phyloP scores from a whole-genome alignment of 1,140 invertebrate genomes.

The Himalopsyche phryganea region DNA sequence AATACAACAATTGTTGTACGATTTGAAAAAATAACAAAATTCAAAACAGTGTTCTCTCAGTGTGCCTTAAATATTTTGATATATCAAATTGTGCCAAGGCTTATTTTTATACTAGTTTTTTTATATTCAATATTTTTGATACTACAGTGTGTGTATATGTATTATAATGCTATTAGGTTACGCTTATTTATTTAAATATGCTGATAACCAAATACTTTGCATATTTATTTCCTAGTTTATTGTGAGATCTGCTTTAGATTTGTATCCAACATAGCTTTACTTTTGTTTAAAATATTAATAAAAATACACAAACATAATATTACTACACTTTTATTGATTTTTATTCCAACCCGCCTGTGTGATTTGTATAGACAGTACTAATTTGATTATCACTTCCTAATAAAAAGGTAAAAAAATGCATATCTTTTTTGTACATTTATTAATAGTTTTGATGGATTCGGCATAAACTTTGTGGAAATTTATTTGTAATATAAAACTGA shows the following conservation, averaged over 20 bases:
- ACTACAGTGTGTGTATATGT: neutral
- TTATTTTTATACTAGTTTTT: neutral
- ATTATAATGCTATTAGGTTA: neutral
- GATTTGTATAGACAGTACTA: no score
- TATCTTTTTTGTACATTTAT: no score
- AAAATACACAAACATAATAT: neutral
- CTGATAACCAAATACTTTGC: neutral
- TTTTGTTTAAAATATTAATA: slow-evolving; percentile 5
- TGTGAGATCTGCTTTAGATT: neutral
- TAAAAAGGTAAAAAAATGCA: no score
- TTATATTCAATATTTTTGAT: neutral
- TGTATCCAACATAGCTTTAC: neutral
- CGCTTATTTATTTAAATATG: neutral
- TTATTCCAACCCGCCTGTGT: neutral
- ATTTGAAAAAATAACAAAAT: neutral
- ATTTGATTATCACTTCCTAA: no score
- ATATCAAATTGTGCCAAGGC: neutral
- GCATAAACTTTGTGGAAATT: no score
- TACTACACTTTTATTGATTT: neutral
- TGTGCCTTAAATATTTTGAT: neutral
- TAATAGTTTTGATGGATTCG: no score
- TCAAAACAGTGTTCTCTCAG: neutral
- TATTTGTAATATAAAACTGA: no score
- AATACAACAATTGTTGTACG: no score
- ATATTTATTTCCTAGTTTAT: neutral